A percentile compares a stretch with the other conserved stretches of the same genome.
Evolutionary conservation across 2,888 invertebrate species (phyloP).

Genomic region (Drosophila macrospina): DNA sequence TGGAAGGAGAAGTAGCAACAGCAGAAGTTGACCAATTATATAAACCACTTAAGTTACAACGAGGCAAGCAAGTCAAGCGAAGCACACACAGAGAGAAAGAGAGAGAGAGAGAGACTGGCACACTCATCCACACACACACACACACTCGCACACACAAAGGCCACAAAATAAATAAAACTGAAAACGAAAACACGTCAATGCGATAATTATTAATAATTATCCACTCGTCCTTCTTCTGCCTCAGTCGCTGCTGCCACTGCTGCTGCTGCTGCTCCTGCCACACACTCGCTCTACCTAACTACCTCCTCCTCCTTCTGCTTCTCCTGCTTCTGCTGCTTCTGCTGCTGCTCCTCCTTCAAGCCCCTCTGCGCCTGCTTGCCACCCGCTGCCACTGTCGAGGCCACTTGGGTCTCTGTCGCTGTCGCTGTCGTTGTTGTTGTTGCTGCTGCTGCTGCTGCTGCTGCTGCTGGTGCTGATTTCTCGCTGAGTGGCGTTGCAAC

Average conservation of each 20-base stretch:
- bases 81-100: slow-evolving; percentile 13
- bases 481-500: slow-evolving; percentile 76
- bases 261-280: slow-evolving; percentile 11
- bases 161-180: slow-evolving; percentile 55
- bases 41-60: slow-evolving; percentile 75
- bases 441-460: slow-evolving; percentile 26
- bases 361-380: slow-evolving; percentile 1
- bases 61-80: slow-evolving; percentile 50
- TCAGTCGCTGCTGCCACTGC: slow-evolving; percentile 14
- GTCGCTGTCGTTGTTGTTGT: slow-evolving; percentile 8
- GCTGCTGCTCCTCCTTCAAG: too few relatives aligned
- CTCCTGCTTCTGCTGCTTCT: not conserved
- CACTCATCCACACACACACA: slow-evolving; percentile 13
- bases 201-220: slow-evolving; percentile 82
- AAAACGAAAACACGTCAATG: slow-evolving; percentile 82
- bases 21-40: slow-evolving; percentile 77
- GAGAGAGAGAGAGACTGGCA: slow-evolving; percentile 10
- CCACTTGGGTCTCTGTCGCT: slow-evolving; percentile 49
- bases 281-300: not conserved
- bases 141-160: slow-evolving; percentile 19
- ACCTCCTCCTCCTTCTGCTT: not conserved
- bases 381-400: slow-evolving; percentile 40
- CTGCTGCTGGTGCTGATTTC: slow-evolving; percentile 72
- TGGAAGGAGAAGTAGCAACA: slow-evolving; percentile 29
- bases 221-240: slow-evolving; percentile 78